Percentiles rank a stretch among this genome's conserved stretches.
Conservation (phyloP, 1,140 invertebrate species). For the Micrasema minimum region DNA sequence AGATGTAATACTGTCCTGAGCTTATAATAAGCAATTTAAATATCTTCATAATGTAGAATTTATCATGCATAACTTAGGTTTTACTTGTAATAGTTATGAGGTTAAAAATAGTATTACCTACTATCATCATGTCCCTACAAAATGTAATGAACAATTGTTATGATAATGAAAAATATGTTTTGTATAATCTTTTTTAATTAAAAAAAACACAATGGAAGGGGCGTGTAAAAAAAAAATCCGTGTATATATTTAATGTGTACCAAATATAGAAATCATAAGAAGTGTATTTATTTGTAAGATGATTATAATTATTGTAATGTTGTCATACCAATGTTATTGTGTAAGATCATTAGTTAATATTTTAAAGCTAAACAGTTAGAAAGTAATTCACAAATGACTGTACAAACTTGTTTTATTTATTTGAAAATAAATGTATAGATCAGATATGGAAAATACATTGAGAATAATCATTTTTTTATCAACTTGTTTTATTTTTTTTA, state of each 20-base stretch:
- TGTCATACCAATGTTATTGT: constrained; percentile 2
- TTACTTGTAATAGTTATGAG: no score
- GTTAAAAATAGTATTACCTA: no score
- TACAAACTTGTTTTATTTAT: constrained; percentile 27
- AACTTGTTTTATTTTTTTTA: constrained; percentile 1
- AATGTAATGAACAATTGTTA: no score
- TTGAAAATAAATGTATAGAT: constrained; percentile 25
- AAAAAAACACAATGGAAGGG: no score
- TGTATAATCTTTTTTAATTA: no score
- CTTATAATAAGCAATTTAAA: background rate
- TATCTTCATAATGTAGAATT: background rate
- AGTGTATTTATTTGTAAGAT: constrained; percentile 8
- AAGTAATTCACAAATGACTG: constrained; percentile 19
- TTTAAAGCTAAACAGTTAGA: constrained; percentile 3
- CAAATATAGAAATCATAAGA: background rate
- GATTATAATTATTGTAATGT: constrained; percentile 6
- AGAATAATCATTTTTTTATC: constrained; percentile 17
- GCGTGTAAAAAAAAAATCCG: no score
- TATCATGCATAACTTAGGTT: background rate
- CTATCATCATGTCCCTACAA: no score
- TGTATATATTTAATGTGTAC: constrained; percentile 7
- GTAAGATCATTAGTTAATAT: background rate
- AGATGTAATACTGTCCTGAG: background rate
- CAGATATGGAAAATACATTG: constrained; percentile 26
- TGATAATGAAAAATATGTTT: no score